phyloP scores from a whole-genome alignment of 1,140 invertebrate species.

The Magallana gigas region DNA sequence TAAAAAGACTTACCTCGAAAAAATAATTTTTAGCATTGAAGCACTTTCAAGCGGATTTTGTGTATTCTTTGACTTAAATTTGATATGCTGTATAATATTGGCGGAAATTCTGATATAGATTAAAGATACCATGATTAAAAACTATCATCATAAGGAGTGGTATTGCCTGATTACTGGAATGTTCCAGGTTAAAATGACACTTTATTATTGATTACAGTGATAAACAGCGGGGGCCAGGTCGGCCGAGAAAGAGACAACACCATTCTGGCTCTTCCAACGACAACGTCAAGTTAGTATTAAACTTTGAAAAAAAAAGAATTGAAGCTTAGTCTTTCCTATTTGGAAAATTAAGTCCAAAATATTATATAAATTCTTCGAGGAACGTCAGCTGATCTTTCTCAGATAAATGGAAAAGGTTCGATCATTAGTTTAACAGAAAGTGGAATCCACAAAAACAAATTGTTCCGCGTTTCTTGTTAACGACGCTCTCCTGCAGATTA shows the following conservation, averaged over 20 bases:
- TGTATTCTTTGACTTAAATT: no score
- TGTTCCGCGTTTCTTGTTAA: neutral
- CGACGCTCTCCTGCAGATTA: neutral
- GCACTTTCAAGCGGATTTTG: no score
- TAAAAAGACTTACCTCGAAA: no score
- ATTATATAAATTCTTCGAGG: neutral
- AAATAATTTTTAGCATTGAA: no score
- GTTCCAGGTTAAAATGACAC: neutral
- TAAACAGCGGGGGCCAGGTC: neutral
- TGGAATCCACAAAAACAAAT: neutral
- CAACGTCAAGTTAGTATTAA: neutral
- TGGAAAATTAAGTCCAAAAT: neutral
- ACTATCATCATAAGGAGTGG: no score
- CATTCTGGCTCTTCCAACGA: neutral
- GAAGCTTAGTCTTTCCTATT: neutral
- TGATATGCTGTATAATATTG: no score
- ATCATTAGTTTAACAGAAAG: neutral
- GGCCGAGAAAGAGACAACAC: constrained; percentile 15
- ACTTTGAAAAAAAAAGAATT: no score
- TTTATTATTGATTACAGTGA: constrained; percentile 24
- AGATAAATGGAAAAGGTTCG: neutral
- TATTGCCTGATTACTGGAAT: no score
- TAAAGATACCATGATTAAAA: no score
- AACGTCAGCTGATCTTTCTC: constrained; percentile 6
- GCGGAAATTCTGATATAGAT: no score